Base-by-base conservation (phyloP, 2,113 vertebrate genomes). In the Gallinago undulata region DNA sequence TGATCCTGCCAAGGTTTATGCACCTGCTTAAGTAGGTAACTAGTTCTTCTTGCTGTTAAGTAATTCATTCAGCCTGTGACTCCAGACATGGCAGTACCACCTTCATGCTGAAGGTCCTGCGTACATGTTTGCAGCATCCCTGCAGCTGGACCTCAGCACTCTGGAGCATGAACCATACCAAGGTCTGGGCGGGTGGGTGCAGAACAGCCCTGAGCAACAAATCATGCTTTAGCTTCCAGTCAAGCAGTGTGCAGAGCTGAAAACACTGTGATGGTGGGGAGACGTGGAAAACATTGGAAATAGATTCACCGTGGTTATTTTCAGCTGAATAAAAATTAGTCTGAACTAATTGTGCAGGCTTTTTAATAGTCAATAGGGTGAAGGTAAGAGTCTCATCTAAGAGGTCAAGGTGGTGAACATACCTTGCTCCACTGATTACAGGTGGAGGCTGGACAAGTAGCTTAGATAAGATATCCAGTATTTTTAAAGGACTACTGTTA, bases 1-100 rank as follows among this genome's bases (percentile, higher is more conserved):
- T 19, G 31, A 84, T 86, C 56, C 57, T 96, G 90, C 85, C 92
- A 95, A 92, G 84, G 10, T 86, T 75, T 89, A 31, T 86, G n/a
- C 64, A 90, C 83, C 62, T 87, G 80, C 63, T 80, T 63, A 85
- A 75, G 35, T 35, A 80, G 4, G 2, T 59, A 79, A 80, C 59
- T 60, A 80, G 57, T 43, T 84, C 66, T 93, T 33, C 77, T 51
- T 68, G 60, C 73, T 82, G 28, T 28, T 87, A 51, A 48, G 62
- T 14, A 89, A 84, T 47, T 86, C 11, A 7, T 41, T 73, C 68
- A 93, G 28, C 18, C n/a, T 59, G 33, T 63, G 63, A 50, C 35
- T 90, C 15, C 37, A 56, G 68, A 16, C 69, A 24, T 1, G 3
- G 22, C 5, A 1, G 28, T 41, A 53, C 10, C 3, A 1, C 33